Base-by-base conservation (phyloP, 2,888 invertebrate genomes). In the Sarcophaga subvicina region DNA sequence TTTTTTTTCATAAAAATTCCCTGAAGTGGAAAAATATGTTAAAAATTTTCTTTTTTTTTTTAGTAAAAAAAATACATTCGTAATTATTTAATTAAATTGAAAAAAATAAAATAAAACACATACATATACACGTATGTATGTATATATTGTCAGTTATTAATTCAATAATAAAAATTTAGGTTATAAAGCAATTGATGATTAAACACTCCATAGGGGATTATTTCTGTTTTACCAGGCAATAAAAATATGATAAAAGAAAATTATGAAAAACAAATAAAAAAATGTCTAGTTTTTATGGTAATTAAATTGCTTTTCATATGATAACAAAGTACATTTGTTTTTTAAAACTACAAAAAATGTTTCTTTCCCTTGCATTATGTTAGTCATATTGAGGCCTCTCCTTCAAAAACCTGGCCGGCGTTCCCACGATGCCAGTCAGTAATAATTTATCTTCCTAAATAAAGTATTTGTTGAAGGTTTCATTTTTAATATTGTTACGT, bases 21-120 rank as follows among this genome's bases (percentile, higher is more conserved):
- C 81, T 54, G 75, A 75, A 81, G 81, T 70, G 70, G 76, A 81
- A 63, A 81, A 81, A 81, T 76, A 70, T 81, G 76, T 62, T 81
- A 1, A 20, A 76, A 54, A 25, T 64, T 25, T 49, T 64, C 5
- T 63, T 47, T 63, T 62, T n/a, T 3, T 22, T 1, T 54, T 54
- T 27, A 8, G n/a, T 59, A 54, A 14, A 14, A 12, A 59, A 59
- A 54, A 14, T 54, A 4, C 5, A 14, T 66, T 37, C 17, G 22
- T 79, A 64, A 72, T 80, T 66, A 54, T 72, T 64, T 79, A 71
- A 78, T 78, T 25, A 70, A 63, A 78, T 79, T 37, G 10, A 71
- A 63, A 70, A 49, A 49, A 17, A 4, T 54, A 14, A 14, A 54
- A 17, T 54, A 54, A 17, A 5, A 12, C 4, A 54, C 54, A 54